These are phyloP conservation scores for Stomatorhinus ivindoensis DNA, from an alignment of 2,113 vertebrate species.

Conservation along the genomic window DNA sequence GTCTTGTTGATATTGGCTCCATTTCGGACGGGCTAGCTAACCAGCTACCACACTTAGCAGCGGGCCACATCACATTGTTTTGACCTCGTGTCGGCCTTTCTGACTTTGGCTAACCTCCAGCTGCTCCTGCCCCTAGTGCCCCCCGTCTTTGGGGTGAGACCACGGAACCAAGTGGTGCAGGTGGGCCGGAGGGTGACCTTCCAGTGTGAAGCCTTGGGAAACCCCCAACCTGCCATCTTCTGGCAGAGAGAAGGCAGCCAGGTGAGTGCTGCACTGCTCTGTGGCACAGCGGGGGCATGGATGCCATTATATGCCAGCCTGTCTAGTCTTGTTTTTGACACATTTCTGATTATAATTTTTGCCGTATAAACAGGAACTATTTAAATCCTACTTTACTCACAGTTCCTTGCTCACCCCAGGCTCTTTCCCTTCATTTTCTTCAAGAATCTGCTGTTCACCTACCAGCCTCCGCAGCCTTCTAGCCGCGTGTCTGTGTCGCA, in stretches of 20 bases:
- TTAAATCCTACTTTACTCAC: not conserved
- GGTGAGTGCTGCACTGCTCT: constrained; percentile 55
- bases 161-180: constrained; percentile 82
- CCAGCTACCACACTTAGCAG: not conserved
- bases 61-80: not conserved
- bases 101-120: not conserved
- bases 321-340: not conserved
- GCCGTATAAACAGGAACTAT: not conserved
- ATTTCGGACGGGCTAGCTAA: not conserved
- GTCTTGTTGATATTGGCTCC: not conserved
- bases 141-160: constrained; percentile 81
- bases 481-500: constrained; percentile 92
- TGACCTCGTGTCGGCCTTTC: not conserved
- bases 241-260: constrained; percentile 91
- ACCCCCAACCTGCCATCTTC: constrained; percentile 91
- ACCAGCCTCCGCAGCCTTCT: constrained; percentile 83
- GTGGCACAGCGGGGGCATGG: not conserved
- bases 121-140: constrained; percentile 62
- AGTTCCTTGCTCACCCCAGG: not conserved
- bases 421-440: not conserved
- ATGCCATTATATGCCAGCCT: not conserved
- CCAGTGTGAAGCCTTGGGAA: constrained; percentile 86
- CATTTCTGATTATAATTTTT: not conserved
- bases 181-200: constrained; percentile 83
- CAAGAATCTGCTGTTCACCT: constrained; percentile 91